Evolutionary conservation across 2,888 invertebrate genomes (phyloP).

Genomic region (Dicroscelio sp.): DNA sequence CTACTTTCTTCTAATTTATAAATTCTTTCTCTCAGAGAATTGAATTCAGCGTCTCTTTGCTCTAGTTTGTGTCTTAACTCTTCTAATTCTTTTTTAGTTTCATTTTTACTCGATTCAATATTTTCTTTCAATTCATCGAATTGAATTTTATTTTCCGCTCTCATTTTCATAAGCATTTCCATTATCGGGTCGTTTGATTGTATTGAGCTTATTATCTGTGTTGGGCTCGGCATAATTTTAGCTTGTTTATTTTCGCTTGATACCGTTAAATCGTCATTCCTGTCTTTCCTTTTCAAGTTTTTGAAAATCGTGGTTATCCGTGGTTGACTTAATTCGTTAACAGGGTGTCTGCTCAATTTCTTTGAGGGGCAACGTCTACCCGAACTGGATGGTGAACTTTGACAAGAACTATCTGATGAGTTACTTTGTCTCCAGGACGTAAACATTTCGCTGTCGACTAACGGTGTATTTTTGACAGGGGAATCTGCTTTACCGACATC

Average conservation of each 20-base stretch:
- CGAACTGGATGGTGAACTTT: not conserved
- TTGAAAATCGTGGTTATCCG: not conserved
- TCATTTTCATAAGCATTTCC: not conserved
- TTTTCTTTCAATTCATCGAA: not conserved
- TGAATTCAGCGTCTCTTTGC: not conserved
- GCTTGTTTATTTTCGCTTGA: not conserved
- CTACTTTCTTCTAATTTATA: not conserved
- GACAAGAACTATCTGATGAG: not conserved
- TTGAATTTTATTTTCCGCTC: not conserved
- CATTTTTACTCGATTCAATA: not conserved
- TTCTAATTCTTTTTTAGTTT: not conserved
- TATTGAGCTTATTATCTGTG: not conserved
- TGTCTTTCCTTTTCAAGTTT: not conserved
- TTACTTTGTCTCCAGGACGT: not conserved
- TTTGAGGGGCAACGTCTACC: not conserved
- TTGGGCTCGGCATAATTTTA: not conserved
- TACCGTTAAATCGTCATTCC: not conserved
- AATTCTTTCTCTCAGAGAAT: not conserved
- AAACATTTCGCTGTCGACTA: not conserved
- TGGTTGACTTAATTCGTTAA: not conserved
- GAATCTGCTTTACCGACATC: not conserved
- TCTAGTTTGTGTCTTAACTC: not conserved
- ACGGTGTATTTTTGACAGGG: not conserved
- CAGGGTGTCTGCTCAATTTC: not conserved
- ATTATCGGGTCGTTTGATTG: not conserved